Percentiles rank a stretch among this genome's conserved stretches.
phyloP scores from a whole-genome alignment of 2,113 vertebrate genomes.

The Nesospiza acunhae region DNA sequence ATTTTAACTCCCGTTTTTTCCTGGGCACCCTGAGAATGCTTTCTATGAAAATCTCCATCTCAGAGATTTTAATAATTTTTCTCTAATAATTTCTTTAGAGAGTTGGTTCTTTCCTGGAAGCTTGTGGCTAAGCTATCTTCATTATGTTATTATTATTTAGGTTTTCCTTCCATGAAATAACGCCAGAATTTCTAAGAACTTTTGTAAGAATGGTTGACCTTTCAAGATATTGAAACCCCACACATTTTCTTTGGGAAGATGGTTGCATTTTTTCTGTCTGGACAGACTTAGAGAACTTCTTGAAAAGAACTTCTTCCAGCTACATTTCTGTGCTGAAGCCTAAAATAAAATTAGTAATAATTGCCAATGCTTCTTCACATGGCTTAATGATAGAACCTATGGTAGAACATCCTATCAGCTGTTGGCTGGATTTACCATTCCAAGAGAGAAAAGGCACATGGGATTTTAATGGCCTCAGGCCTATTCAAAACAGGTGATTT shows the following conservation, averaged over 20 bases:
- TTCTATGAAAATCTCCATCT: not conserved
- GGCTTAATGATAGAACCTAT: conserved; percentile 8
- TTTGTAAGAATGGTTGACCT: not conserved
- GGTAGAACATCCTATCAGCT: not conserved
- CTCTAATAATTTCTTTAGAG: not conserved
- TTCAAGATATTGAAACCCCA: not conserved
- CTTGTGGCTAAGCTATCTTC: conserved; percentile 1
- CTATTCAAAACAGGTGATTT: not conserved
- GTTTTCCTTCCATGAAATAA: not conserved
- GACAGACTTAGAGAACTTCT: not conserved
- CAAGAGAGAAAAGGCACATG: not conserved
- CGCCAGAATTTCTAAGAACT: not conserved
- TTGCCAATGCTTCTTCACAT: not conserved
- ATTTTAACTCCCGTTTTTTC: not conserved
- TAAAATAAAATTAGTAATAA: conserved; percentile 16
- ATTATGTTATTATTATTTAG: not conserved
- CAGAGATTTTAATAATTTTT: not conserved
- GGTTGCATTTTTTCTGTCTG: not conserved
- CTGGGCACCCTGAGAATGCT: not conserved
- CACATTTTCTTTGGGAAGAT: not conserved
- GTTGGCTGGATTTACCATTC: not conserved
- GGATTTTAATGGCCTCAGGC: not conserved
- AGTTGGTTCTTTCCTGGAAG: not conserved
- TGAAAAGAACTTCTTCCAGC: not conserved
- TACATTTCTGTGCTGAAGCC: not conserved